Percentiles rank a stretch among this genome's conserved stretches.
Conservation (phyloP, 2,888 invertebrate species). For the Leptopilina syphax region DNA sequence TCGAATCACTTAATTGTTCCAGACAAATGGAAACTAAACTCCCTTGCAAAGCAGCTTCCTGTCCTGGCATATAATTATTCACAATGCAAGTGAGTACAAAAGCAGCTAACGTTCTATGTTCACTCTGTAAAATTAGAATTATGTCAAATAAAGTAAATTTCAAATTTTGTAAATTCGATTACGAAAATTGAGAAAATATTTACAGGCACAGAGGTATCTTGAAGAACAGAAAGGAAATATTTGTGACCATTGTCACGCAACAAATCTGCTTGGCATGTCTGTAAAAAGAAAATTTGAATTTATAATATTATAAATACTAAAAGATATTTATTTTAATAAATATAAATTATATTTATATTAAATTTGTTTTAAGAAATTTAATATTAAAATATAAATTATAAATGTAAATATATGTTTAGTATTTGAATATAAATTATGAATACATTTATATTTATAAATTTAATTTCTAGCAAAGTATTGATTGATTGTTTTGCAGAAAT, state of each 20-base stretch:
- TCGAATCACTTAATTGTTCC: conserved; percentile 88
- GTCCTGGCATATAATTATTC: conserved; percentile 91
- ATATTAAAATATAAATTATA: too few relatives aligned
- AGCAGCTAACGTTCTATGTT: conserved; percentile 94
- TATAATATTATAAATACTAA: too few relatives aligned
- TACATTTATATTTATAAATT: too few relatives aligned
- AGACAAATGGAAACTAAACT: conserved; percentile 94
- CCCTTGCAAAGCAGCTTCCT: conserved; percentile 93
- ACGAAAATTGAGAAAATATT: conserved; percentile 59
- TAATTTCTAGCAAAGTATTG: too few relatives aligned
- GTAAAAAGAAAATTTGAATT: conserved; percentile 63
- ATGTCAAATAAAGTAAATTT: neutral
- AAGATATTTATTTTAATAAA: too few relatives aligned
- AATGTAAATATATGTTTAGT: too few relatives aligned
- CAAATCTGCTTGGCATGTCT: conserved; percentile 96
- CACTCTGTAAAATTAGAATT: conserved; percentile 79
- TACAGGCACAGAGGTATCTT: conserved; percentile 90
- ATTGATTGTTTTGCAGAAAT: too few relatives aligned
- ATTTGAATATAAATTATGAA: too few relatives aligned
- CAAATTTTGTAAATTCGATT: neutral
- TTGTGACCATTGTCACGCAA: conserved; percentile 96
- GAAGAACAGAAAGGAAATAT: conserved; percentile 94
- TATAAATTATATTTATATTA: too few relatives aligned
- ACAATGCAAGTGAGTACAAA: conserved; percentile 97
- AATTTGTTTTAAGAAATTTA: too few relatives aligned